Percentiles rank a stretch among this genome's conserved stretches.
Conservation (phyloP, 2,113 vertebrate species). For the Onychostruthus taczanowskii region DNA sequence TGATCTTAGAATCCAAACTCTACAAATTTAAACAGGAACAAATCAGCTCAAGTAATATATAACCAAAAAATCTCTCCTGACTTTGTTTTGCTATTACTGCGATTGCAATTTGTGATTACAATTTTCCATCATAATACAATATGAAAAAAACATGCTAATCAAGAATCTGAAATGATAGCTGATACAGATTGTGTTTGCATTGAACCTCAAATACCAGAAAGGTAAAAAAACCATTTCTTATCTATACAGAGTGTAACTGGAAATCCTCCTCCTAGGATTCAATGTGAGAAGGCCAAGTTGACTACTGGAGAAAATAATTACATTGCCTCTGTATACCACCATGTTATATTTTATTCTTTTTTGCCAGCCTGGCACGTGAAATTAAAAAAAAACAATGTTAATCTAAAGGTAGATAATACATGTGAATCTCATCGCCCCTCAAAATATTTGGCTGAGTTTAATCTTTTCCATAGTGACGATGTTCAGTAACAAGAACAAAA, state of each 20-base stretch:
- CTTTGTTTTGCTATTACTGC: neutral
- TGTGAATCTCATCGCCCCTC: neutral
- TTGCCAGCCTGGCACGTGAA: neutral
- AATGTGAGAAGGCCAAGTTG: neutral
- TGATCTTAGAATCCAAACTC: neutral
- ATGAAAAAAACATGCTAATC: neutral
- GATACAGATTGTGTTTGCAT: neutral
- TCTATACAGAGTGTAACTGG: neutral
- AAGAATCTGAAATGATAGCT: neutral
- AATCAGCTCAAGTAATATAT: neutral
- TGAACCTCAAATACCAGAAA: neutral
- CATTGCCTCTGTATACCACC: neutral
- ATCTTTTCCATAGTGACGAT: neutral
- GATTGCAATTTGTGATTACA: neutral
- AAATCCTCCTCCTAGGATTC: neutral
- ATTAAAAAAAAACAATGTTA: neutral
- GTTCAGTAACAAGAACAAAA: neutral
- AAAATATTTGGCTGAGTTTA: neutral
- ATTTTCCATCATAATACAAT: neutral
- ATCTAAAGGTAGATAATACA: neutral
- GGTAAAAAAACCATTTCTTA: fast-evolving
- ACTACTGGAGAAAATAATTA: neutral
- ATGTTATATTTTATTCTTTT: neutral
- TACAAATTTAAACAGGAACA: neutral
- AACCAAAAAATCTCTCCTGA: neutral